phyloP scores from a whole-genome alignment of 2,888 invertebrate species.

The Cheilosia vulpina region DNA sequence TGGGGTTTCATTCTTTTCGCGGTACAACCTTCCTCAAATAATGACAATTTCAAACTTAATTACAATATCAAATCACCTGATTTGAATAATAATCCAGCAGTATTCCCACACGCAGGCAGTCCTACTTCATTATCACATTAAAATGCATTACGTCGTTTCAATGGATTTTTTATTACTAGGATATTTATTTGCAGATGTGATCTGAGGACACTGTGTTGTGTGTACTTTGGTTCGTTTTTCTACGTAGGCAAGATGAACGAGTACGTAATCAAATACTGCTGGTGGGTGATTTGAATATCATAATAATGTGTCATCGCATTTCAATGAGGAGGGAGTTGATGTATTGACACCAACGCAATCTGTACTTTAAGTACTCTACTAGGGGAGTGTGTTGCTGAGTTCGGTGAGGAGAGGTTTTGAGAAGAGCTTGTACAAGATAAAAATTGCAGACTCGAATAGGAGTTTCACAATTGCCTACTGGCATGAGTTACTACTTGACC shows the following conservation, averaged over 20 bases:
- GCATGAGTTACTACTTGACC: no score
- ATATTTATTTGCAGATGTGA: slow-evolving; percentile 24
- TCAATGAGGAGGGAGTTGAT: neutral
- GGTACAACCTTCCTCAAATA: slow-evolving; percentile 20
- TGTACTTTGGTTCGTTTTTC: neutral
- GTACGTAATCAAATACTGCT: slow-evolving; percentile 23
- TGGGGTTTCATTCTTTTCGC: slow-evolving; percentile 27
- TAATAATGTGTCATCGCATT: neutral
- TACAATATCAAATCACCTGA: slow-evolving; percentile 56
- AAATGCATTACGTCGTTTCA: slow-evolving; percentile 47
- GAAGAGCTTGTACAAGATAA: no score
- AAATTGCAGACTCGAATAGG: no score
- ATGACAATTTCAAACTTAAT: slow-evolving; percentile 63
- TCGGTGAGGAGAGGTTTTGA: no score
- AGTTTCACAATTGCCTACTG: no score
- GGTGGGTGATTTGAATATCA: slow-evolving; percentile 47
- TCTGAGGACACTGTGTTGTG: neutral
- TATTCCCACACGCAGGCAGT: slow-evolving; percentile 34
- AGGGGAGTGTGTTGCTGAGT: neutral
- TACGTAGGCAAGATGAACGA: neutral
- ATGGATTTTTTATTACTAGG: slow-evolving; percentile 46
- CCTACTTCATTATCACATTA: slow-evolving; percentile 54
- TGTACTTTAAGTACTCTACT: neutral
- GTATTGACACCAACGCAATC: neutral
- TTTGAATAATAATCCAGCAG: slow-evolving; percentile 64